A percentile compares a stretch with the other conserved stretches of the same genome.
Evolutionary conservation across 2,113 vertebrate genomes (phyloP).

Genomic region (Sinosuthora webbiana): DNA sequence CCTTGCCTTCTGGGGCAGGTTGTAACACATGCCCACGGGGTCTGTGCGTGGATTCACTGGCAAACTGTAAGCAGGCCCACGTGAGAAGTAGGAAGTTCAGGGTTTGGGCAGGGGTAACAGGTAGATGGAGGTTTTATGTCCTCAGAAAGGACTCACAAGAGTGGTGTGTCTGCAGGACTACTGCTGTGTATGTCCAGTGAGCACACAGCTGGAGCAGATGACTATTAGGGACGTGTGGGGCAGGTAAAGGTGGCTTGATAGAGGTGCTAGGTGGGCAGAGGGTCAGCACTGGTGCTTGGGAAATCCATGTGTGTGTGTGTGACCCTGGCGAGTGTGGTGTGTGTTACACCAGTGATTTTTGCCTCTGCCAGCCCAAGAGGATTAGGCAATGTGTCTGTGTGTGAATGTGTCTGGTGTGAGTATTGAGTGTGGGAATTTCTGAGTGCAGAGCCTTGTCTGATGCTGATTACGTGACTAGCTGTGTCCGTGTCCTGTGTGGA

Average conservation of each 20-base stretch:
- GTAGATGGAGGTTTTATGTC: background rate
- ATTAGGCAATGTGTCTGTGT: background rate
- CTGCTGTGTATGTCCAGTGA: background rate
- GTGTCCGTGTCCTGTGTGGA: background rate
- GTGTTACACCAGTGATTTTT: background rate
- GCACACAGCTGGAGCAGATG: background rate
- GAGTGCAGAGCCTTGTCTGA: background rate
- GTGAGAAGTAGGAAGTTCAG: background rate
- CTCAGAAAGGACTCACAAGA: background rate
- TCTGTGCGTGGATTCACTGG: background rate
- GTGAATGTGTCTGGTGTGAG: background rate
- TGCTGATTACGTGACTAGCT: no score
- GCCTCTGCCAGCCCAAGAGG: background rate
- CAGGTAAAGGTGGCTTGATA: no score
- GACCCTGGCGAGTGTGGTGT: background rate
- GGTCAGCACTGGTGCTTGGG: background rate
- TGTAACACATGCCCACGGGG: no score
- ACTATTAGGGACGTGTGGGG: no score
- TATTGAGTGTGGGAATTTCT: background rate
- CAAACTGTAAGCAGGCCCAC: background rate
- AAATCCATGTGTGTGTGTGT: background rate
- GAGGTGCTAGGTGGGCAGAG: background rate
- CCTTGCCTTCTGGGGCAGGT: background rate
- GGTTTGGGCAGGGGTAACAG: background rate
- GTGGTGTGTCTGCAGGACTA: no score